Evolutionary conservation across 2,113 vertebrate genomes (phyloP).

Genomic region (Poecile atricapillus): DNA sequence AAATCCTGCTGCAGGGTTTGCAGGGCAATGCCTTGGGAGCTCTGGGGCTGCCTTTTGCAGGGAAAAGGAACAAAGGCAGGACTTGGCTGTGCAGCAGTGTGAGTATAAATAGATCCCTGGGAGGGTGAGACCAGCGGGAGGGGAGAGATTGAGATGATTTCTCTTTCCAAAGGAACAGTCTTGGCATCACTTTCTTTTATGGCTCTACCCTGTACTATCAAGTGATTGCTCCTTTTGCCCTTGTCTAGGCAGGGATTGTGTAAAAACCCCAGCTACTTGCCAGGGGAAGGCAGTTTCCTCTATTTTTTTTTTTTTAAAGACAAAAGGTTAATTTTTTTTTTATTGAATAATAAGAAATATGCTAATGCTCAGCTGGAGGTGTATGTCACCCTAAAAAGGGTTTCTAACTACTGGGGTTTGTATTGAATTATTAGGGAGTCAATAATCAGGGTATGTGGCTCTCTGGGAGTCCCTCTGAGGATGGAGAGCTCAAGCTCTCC

Average conservation of each 20-base stretch:
- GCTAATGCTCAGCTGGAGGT: background rate
- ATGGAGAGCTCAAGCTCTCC: background rate
- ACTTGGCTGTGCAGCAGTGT: background rate
- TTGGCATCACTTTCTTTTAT: background rate
- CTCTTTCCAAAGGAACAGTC: background rate
- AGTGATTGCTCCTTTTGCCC: conserved; percentile 14
- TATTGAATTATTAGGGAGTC: background rate
- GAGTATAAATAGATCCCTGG: conserved; percentile 33
- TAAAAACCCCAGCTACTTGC: background rate
- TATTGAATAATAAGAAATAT: background rate
- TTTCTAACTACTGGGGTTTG: background rate
- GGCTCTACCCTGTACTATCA: background rate
- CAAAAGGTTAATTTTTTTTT: background rate
- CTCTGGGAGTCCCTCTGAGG: background rate
- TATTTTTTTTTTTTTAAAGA: background rate
- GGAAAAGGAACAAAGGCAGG: conserved; percentile 6
- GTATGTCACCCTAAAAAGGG: background rate
- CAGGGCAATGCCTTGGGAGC: background rate
- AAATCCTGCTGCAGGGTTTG: background rate
- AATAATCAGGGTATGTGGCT: background rate
- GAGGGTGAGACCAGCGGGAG: conserved; percentile 4
- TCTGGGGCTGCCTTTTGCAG: background rate
- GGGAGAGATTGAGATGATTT: background rate
- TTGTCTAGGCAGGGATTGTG: background rate
- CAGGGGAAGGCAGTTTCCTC: background rate